phyloP scores from a whole-genome alignment of 1,140 invertebrate genomes.

The Homarus americanus region DNA sequence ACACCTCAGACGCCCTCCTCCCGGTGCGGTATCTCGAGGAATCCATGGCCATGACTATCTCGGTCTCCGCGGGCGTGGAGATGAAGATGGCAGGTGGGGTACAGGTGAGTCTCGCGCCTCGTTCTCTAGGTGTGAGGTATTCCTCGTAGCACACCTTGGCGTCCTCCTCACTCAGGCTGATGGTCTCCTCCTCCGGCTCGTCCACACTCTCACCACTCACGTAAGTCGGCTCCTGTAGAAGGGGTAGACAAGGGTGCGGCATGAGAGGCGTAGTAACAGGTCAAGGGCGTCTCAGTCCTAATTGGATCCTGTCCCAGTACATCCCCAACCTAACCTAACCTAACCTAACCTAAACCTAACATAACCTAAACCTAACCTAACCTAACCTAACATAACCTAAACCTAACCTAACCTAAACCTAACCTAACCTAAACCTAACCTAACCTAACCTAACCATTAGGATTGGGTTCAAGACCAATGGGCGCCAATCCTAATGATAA shows the following conservation, averaged over 20 bases:
- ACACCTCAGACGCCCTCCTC: slow-evolving; percentile 32
- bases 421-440: no score
- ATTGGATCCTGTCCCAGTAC: no score
- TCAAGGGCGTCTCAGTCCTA: no score
- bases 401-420: no score
- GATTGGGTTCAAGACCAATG: no score
- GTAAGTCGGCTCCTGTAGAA: slow-evolving; percentile 13
- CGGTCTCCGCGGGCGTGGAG: slow-evolving; percentile 51
- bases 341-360: no score
- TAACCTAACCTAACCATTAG: no score
- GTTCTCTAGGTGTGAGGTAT: neutral
- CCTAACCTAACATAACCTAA: no score
- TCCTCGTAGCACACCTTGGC: neutral
- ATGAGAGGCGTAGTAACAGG: no score
- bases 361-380: no score
- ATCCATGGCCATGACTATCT: slow-evolving; percentile 57
- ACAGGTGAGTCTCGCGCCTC: neutral
- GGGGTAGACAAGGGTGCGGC: neutral
- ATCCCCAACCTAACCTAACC: no score
- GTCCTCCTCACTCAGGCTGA: slow-evolving; percentile 2
- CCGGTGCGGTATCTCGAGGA: neutral
- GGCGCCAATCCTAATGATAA: no score
- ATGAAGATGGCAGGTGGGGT: slow-evolving; percentile 53
- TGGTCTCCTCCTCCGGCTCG: neutral
- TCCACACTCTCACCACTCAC: slow-evolving; percentile 27